A percentile compares a stretch with the other conserved stretches of the same genome.
phyloP scores from a whole-genome alignment of 1,140 invertebrate genomes.

The Ooceraea biroi region DNA sequence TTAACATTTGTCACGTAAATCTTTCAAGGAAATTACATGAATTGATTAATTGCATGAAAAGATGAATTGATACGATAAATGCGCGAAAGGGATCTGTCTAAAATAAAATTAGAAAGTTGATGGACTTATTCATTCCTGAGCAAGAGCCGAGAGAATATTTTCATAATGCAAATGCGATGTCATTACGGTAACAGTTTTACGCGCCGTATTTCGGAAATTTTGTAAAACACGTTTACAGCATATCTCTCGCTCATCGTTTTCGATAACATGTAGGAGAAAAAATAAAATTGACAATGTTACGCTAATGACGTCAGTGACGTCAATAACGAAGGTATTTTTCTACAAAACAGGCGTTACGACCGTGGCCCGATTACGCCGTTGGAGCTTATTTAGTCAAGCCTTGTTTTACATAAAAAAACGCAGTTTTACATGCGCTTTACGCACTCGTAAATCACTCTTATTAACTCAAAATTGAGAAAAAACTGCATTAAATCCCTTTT shows the following conservation, averaged over 20 bases:
- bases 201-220: neutral
- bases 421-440: constrained; percentile 12
- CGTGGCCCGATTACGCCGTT: constrained; percentile 32
- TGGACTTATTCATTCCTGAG: too few species aligned
- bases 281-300: constrained; percentile 22
- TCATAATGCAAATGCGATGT: neutral
- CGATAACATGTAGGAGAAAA: neutral
- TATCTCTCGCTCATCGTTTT: neutral
- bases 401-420: constrained; percentile 17
- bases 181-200: neutral
- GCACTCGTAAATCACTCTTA: constrained; percentile 2
- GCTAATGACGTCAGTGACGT: constrained; percentile 29
- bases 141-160: too few species aligned
- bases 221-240: neutral
- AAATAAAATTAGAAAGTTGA: neutral
- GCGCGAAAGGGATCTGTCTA: neutral
- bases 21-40: neutral
- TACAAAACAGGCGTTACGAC: constrained; percentile 38
- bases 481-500: neutral
- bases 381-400: constrained; percentile 22
- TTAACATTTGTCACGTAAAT: neutral
- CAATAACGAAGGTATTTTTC: neutral
- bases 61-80: neutral
- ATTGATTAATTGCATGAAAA: neutral
- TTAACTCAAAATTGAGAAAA: constrained; percentile 28